Base-by-base conservation (phyloP, 2,113 vertebrate species). In the Brachyhypopomus occidentalis region DNA sequence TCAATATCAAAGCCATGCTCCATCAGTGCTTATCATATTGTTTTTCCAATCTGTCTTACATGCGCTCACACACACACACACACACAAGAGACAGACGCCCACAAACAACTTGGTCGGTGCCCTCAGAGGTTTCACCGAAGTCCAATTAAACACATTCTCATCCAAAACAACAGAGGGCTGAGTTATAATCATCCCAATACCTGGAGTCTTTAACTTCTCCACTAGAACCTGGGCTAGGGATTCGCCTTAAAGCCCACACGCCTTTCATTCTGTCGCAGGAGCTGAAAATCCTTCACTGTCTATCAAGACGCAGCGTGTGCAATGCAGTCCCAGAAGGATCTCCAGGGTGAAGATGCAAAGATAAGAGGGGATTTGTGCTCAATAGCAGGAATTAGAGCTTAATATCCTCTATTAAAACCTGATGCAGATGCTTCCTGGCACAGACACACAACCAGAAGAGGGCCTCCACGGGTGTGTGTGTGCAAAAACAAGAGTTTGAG, bases 371-470 rank as follows among this genome's bases (percentile, higher is more conserved):
- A 74, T 83, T 89, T 91, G 88, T 30, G 86, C 79, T 92, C 85
- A 89, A 81, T 86, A 90, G 83, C 78, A 89, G 84, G 85, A 93
- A 92, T 92, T 90, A 92, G 63, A 84, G 41, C 75, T 85, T 91
- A 92, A 92, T 92, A 78, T 66, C 77, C 88, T 85, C 36, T 22
- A 85, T 59, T 84, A 84, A 90, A 85, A 84, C 89, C 67, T 71
- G 75, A 85, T 75, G 72, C 81, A 83, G 23, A 83, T 74, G 74
- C 78, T 36, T 87, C 75, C 58, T 72, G 82, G 81, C 80, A 62
- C 38, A 66, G 67, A 85, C 77, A 79, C 84, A 72, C 48, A 2
- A 41, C 66, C 60, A 72, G 72, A 56, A 72, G 82, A 83, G 76
- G 80, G 80, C 75, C 30, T 69, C 52, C 23, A 34, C 62, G 80